These are phyloP conservation scores for Ophiodon elongatus DNA, from an alignment of 2,113 vertebrate species.

Conservation along the genomic window DNA sequence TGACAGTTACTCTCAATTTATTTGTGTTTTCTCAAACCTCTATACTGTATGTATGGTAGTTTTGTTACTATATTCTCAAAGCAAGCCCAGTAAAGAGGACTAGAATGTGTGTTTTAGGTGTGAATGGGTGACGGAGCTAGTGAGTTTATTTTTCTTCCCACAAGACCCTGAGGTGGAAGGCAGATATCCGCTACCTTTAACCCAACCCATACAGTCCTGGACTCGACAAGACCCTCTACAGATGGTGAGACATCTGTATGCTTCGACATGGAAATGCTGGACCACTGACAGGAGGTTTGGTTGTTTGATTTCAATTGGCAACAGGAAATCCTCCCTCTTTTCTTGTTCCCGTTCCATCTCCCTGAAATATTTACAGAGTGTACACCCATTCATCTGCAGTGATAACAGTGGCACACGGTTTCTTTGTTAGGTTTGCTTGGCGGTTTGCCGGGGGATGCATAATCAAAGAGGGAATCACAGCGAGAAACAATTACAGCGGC, in stretches of 20 bases:
- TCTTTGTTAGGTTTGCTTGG: conserved; percentile 58
- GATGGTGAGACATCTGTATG: conserved; percentile 77
- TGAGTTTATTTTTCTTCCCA: not conserved
- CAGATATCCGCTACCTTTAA: conserved; percentile 38
- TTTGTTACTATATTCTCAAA: not conserved
- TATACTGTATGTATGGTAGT: not conserved
- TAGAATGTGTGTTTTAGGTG: not conserved
- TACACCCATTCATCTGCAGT: conserved; percentile 55
- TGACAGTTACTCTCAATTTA: conserved; percentile 28
- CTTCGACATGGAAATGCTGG: conserved; percentile 69
- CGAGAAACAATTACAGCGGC: conserved; percentile 65
- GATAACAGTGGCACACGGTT: conserved; percentile 42
- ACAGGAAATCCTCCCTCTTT: conserved; percentile 46
- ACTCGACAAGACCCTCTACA: conserved; percentile 53
- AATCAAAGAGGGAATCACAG: conserved; percentile 65
- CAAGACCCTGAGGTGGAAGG: not conserved
- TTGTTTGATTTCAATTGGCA: conserved; percentile 72
- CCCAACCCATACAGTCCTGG: conserved; percentile 35
- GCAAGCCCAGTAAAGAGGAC: not conserved
- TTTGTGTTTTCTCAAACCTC: conserved; percentile 14
- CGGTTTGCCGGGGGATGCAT: conserved; percentile 52
- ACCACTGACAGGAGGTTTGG: conserved; percentile 61
- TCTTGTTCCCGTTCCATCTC: conserved; percentile 21
- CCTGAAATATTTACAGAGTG: conserved; percentile 47
- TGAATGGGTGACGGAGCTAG: not conserved